Percentiles rank a stretch among this genome's conserved stretches.
Conservation (phyloP, 2,797 vertebrate genomes). For the Chelmon rostratus region DNA sequence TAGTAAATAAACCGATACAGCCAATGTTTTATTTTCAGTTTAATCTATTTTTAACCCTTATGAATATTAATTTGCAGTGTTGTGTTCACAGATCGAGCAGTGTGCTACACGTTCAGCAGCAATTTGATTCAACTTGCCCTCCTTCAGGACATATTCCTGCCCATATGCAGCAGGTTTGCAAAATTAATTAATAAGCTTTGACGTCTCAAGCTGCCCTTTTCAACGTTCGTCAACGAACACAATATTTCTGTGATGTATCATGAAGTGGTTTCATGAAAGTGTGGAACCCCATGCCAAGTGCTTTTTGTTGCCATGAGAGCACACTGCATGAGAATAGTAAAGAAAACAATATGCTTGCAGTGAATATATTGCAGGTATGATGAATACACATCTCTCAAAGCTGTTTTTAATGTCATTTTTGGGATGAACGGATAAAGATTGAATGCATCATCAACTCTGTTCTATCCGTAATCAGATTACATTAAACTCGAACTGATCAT, state of each 20-base stretch:
- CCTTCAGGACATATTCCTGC: not conserved
- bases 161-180: not conserved
- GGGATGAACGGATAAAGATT: not conserved
- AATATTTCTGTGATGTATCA: not conserved
- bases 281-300: no score
- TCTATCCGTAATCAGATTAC: not conserved
- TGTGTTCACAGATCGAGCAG: not conserved
- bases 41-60: conserved; percentile 1
- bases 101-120: not conserved
- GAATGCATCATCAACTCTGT: not conserved
- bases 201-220: not conserved
- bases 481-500: not conserved
- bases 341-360: not conserved
- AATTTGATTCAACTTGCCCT: not conserved
- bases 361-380: not conserved
- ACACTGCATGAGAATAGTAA: not conserved
- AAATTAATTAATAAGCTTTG: not conserved
- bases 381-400: not conserved
- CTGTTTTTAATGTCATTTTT: not conserved
- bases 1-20: no score
- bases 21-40: not conserved
- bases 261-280: not conserved
- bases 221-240: not conserved
- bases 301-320: not conserved
- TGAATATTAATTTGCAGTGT: not conserved